phyloP scores from a whole-genome alignment of 2,113 vertebrate genomes.

The Anhinga anhinga region DNA sequence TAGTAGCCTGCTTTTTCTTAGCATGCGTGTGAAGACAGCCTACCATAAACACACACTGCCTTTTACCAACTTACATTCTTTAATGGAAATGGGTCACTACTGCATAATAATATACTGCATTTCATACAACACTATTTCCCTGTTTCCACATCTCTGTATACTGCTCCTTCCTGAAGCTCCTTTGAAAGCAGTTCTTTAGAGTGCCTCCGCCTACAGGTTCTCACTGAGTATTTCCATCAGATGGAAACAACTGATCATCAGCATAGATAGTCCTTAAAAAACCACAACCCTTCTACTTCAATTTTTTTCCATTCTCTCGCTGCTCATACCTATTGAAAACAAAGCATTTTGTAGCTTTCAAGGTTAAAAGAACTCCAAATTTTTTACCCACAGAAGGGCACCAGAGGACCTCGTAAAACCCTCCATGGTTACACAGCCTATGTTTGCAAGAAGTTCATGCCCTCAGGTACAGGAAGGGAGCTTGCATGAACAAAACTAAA shows the following conservation, averaged over 20 bases:
- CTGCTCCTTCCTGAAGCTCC: neutral
- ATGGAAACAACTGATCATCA: neutral
- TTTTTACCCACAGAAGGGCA: neutral
- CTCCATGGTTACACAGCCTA: neutral
- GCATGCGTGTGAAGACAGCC: neutral
- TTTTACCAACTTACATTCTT: neutral
- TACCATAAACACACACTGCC: neutral
- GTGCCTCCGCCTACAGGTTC: neutral
- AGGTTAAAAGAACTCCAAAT: accelerated
- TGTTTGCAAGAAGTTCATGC: neutral
- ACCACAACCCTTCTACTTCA: neutral
- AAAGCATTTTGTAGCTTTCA: neutral
- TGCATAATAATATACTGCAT: neutral
- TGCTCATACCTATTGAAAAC: neutral
- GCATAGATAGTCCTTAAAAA: neutral
- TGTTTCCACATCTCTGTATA: neutral
- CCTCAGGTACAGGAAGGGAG: neutral
- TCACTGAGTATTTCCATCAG: neutral
- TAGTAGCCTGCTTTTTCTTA: neutral
- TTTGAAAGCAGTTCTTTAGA: neutral
- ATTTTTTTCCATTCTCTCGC: neutral
- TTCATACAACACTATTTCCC: neutral
- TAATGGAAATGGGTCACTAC: neutral
- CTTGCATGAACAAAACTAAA: neutral
- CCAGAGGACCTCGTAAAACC: neutral